Evolutionary conservation across 2,888 invertebrate species (phyloP).

Genomic region (Caenorhabditis angaria): DNA sequence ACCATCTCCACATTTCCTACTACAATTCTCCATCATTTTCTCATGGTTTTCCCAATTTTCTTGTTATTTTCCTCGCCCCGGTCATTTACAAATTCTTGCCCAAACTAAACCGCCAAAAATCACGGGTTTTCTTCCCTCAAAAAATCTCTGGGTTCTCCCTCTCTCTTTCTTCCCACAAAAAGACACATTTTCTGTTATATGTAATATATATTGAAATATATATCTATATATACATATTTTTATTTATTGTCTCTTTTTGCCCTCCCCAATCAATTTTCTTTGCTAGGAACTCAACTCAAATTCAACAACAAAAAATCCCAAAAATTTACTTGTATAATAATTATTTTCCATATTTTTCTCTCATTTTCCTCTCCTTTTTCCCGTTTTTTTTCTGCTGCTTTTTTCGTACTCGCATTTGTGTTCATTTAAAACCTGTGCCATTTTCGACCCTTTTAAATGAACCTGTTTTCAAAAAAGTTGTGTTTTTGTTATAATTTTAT

Average conservation of each 20-base stretch:
- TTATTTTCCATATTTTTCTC: background rate
- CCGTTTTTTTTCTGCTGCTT: background rate
- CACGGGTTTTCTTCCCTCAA: too few relatives aligned
- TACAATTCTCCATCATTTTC: background rate
- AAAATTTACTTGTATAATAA: background rate
- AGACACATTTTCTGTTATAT: too few relatives aligned
- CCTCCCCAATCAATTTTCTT: background rate
- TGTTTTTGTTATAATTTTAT: conserved; percentile 10
- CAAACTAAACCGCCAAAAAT: too few relatives aligned
- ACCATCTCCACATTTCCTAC: background rate
- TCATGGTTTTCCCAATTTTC: conserved; percentile 4
- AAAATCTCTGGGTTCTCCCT: too few relatives aligned
- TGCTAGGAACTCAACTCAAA: too few relatives aligned
- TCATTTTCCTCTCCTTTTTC: background rate
- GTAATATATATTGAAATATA: too few relatives aligned
- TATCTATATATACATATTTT: too few relatives aligned
- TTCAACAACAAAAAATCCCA: too few relatives aligned
- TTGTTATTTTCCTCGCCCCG: background rate
- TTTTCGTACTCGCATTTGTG: background rate
- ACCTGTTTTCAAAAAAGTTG: conserved; percentile 21
- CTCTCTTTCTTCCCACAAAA: too few relatives aligned
- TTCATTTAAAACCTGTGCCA: background rate
- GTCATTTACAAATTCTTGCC: too few relatives aligned
- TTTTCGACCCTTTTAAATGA: too few relatives aligned
- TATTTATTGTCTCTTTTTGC: too few relatives aligned